These are phyloP conservation scores for Bombus waltoni DNA, from an alignment of 1,140 invertebrate species.

Conservation along the genomic window DNA sequence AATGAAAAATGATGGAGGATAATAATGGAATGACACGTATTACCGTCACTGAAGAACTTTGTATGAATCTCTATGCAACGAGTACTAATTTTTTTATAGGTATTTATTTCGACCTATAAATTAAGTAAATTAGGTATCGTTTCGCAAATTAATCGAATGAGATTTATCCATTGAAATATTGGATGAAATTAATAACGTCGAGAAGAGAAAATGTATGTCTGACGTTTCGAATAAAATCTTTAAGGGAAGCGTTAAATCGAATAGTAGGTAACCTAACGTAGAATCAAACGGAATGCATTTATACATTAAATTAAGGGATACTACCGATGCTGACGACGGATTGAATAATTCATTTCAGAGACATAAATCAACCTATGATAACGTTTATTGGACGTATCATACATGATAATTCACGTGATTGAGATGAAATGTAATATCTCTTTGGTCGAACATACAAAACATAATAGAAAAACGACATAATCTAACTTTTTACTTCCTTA, in stretches of 20 bases:
- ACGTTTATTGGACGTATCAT: not conserved
- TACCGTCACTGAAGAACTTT: not conserved
- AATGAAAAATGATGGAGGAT: conserved; percentile 6
- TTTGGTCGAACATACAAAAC: not conserved
- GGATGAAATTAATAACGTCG: not conserved
- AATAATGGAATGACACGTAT: not conserved
- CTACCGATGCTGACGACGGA: not conserved
- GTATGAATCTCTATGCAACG: not conserved
- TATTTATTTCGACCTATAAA: not conserved
- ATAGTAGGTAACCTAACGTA: too few species aligned
- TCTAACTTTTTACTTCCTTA: too few species aligned
- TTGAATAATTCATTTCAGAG: not conserved
- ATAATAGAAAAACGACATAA: not conserved
- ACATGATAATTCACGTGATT: not conserved
- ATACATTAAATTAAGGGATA: not conserved
- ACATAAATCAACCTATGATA: conserved; percentile 10
- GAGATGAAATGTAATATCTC: not conserved
- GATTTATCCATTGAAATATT: not conserved
- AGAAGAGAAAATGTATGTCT: not conserved
- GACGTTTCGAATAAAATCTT: not conserved
- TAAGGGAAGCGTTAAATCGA: not conserved
- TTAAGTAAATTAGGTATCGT: not conserved
- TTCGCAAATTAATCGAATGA: not conserved
- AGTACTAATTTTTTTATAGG: not conserved
- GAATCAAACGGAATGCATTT: not conserved